A percentile compares a stretch with the other conserved stretches of the same genome.
Evolutionary conservation across 2,113 vertebrate species (phyloP).

Genomic region (Chaetura pelagica): DNA sequence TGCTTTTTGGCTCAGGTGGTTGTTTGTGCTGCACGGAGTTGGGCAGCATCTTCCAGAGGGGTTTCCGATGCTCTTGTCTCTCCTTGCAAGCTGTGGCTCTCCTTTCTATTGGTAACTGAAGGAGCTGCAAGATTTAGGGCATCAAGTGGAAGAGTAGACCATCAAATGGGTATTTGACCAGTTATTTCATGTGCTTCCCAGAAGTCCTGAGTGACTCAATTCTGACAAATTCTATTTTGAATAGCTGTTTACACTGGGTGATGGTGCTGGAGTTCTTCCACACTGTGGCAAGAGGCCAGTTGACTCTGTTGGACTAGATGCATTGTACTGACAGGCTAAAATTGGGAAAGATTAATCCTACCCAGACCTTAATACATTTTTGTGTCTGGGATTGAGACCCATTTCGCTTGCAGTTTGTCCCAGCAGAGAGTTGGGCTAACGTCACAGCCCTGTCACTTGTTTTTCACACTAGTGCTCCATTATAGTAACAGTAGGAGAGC

Average conservation of each 20-base stretch:
- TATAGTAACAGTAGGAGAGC: background rate
- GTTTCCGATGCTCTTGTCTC: background rate
- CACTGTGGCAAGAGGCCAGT: background rate
- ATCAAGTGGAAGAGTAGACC: background rate
- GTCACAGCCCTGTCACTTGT: background rate
- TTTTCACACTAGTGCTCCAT: background rate
- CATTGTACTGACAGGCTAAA: background rate
- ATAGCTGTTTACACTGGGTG: background rate
- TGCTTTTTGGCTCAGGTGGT: background rate
- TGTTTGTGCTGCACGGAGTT: fast-evolving
- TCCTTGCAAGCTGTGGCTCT: background rate
- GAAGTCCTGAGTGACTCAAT: background rate
- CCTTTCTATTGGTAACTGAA: background rate
- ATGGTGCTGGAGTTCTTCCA: background rate
- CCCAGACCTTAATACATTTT: background rate
- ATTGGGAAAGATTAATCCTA: background rate
- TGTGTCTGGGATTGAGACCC: background rate
- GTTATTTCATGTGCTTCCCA: background rate
- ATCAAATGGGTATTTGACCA: background rate
- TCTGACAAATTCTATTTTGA: background rate
- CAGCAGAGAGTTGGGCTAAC: background rate
- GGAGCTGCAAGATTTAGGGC: background rate
- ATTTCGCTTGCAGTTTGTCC: background rate
- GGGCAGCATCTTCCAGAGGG: background rate
- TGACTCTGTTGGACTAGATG: background rate